These are phyloP conservation scores for Latrodectus hesperus DNA, from an alignment of 2,888 invertebrate species.

Conservation along the genomic window DNA sequence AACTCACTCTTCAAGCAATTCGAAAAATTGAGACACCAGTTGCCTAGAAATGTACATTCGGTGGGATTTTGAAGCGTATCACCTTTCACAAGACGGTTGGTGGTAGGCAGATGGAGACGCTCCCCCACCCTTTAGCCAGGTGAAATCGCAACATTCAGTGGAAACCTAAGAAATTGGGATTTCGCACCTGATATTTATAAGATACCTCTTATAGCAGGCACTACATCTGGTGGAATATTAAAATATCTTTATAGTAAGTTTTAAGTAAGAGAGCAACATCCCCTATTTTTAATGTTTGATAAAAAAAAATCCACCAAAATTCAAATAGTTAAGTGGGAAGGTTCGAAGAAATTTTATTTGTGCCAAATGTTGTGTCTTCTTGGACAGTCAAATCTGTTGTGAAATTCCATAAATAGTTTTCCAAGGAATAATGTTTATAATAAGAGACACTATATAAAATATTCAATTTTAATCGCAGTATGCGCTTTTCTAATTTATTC, in stretches of 20 bases:
- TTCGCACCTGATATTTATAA: slow-evolving; percentile 30
- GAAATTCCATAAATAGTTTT: too few relatives aligned
- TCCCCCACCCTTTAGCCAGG: neutral
- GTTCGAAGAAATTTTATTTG: too few relatives aligned
- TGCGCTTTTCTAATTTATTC: too few relatives aligned
- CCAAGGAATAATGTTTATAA: too few relatives aligned
- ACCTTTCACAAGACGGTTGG: slow-evolving; percentile 19
- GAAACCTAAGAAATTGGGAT: slow-evolving; percentile 7
- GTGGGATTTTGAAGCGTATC: slow-evolving; percentile 9
- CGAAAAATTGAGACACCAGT: neutral
- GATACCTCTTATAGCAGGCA: neutral
- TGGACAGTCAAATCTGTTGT: too few relatives aligned
- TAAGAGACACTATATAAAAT: too few relatives aligned
- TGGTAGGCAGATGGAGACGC: slow-evolving; percentile 13
- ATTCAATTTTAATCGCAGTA: too few relatives aligned
- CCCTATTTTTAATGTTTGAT: neutral
- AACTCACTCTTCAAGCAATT: neutral
- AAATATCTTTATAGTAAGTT: neutral
- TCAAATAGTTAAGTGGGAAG: neutral
- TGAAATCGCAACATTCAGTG: slow-evolving; percentile 19
- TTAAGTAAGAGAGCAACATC: neutral
- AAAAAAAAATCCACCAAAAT: neutral
- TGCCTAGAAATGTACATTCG: neutral
- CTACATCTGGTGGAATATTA: slow-evolving; percentile 15
- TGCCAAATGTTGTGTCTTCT: too few relatives aligned